Conservation (phyloP, 2,888 invertebrate species). For the Linnaemya vulpina region DNA sequence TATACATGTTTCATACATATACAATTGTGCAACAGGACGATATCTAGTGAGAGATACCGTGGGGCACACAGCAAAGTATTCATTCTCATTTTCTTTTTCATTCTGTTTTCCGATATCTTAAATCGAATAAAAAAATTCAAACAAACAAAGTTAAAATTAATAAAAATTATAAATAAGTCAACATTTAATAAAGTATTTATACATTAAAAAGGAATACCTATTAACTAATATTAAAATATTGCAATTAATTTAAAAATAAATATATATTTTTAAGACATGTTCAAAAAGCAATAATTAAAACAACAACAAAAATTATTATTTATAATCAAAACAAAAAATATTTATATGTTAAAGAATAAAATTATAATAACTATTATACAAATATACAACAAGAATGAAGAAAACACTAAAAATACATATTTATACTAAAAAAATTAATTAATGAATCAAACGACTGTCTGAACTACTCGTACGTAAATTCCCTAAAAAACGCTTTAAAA, state of each 20-base stretch:
- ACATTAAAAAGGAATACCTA: conserved; percentile 67
- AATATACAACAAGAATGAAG: conserved; percentile 71
- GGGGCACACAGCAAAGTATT: background rate
- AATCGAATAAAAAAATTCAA: conserved; percentile 23
- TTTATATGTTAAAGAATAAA: conserved; percentile 45
- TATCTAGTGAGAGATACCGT: no score
- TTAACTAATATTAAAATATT: conserved; percentile 70
- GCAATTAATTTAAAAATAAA: conserved; percentile 72
- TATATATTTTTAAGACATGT: conserved; percentile 81
- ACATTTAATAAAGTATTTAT: conserved; percentile 67
- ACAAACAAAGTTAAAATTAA: conserved; percentile 45
- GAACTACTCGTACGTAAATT: conserved; percentile 43
- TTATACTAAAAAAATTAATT: conserved; percentile 60
- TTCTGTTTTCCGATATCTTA: conserved; percentile 8
- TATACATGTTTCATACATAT: no score
- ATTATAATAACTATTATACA: conserved; percentile 76
- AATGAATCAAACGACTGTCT: conserved; percentile 70
- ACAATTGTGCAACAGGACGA: no score
- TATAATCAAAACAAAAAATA: conserved; percentile 56
- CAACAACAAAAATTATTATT: conserved; percentile 75
- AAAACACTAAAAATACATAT: conserved; percentile 66
- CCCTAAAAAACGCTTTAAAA: conserved; percentile 54
- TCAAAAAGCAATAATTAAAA: conserved; percentile 83
- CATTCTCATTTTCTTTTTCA: background rate
- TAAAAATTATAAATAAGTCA: conserved; percentile 52